Conservation (phyloP, 2,797 vertebrate genomes). For the Aphelocoma californica region DNA sequence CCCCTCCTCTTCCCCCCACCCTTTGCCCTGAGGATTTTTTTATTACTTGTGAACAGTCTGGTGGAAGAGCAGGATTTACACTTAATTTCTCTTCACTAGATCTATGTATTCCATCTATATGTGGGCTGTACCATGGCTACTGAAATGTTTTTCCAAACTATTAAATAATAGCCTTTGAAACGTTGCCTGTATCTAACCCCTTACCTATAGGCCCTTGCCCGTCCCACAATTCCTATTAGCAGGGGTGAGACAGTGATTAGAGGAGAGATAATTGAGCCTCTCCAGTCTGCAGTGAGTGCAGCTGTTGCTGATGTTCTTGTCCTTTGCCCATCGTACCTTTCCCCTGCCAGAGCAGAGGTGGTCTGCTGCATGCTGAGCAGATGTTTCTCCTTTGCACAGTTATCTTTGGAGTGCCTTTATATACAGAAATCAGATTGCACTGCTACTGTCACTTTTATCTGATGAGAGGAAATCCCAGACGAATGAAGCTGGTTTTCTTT, state of each 20-base stretch:
- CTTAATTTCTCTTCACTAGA: constrained; percentile 4
- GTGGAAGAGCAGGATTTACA: constrained; percentile 13
- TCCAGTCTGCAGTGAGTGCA: constrained; percentile 17
- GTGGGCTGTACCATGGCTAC: not conserved
- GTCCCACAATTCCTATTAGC: not conserved
- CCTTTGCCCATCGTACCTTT: constrained; percentile 52
- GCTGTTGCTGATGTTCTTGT: constrained; percentile 62
- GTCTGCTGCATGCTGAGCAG: constrained; percentile 68
- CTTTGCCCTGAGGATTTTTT: not conserved
- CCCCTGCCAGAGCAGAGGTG: constrained; percentile 51
- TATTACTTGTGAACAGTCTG: constrained; percentile 1
- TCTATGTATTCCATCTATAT: not conserved
- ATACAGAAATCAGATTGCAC: constrained; percentile 73
- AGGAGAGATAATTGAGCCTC: constrained; percentile 60
- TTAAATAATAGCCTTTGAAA: not conserved
- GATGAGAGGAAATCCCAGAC: constrained; percentile 75
- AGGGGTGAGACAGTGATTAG: constrained; percentile 49
- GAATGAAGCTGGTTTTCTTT: constrained; percentile 77
- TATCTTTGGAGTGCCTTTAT: constrained; percentile 70
- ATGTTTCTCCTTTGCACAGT: constrained; percentile 70
- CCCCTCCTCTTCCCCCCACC: too few species aligned
- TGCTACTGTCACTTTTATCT: constrained; percentile 76
- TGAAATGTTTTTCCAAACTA: not conserved
- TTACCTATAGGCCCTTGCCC: constrained; percentile 19
- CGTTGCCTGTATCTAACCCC: constrained; percentile 13